Base-by-base conservation (phyloP, 2,888 invertebrate genomes). In the Pachymerium ferrugineum region DNA sequence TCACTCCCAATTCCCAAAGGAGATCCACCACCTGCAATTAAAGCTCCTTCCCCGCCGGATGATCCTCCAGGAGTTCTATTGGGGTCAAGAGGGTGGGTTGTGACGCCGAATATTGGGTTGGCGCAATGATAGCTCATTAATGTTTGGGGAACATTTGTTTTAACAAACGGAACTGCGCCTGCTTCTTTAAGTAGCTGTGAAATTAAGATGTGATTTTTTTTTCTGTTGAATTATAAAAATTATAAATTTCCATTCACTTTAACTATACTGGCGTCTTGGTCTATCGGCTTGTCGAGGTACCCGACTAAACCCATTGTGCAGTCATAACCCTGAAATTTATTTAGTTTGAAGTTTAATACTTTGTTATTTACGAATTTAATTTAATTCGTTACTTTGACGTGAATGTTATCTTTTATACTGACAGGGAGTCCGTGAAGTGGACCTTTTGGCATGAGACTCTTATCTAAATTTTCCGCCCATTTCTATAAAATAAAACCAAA, bases 161-260 rank as follows among this genome's bases (percentile, higher is more conserved):
- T 81, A 25, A 81, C 83, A 80, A 83, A 85, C 0, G 85, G 85
- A 35, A 85, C 79, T n/a, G 84, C 85, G 70, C 86, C 86, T 6
- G 80, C 77, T 2, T 78, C 74, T 22, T 75, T 77, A 8, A 83
- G 75, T 12, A 77, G 76, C 29, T 76, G 74, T 2, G 77, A 47
- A 47, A 25, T 6, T 38, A 8, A n/a, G n/a, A n/a, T n/a, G n/a
- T n/a, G n/a, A n/a, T 33, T 33, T 33, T 33, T 33, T 33, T 33
- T 33, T 38, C 3, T 75, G 19, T 70, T 16, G 5, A 70, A 70
- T 14, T 28, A 30, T 28, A 70, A 28, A 70, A 28, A 70, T n/a
- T 5, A 22, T 14, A 54, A 42, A 72, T 16, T 25, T 10, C 19
- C 30, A 31, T 42, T 14, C 14, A 70, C 38, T n/a, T 19, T 31